A percentile compares a stretch with the other conserved stretches of the same genome.
Evolutionary conservation across 2,888 invertebrate species (phyloP).

Genomic region (Crossocerus cetratus): DNA sequence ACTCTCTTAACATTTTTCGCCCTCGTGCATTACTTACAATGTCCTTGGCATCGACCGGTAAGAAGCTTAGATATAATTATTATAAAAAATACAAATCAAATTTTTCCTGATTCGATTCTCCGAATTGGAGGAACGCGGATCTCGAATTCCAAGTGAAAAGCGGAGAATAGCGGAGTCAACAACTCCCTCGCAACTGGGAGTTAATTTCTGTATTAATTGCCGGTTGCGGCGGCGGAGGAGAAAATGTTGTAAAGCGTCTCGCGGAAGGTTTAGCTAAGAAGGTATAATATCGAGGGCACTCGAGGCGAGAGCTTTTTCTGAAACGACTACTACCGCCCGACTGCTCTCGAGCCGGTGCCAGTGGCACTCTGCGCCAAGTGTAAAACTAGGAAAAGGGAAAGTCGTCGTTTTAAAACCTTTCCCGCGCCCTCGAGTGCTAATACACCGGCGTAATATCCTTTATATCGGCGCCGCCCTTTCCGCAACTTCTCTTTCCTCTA

Average conservation of each 20-base stretch:
- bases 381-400: constrained; percentile 6
- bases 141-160: too few relatives aligned
- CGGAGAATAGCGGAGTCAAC: too few relatives aligned
- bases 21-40: constrained; percentile 57
- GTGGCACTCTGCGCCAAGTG: not conserved
- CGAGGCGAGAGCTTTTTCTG: constrained; percentile 8
- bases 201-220: too few relatives aligned
- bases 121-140: too few relatives aligned
- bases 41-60: constrained; percentile 43
- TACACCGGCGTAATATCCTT: not conserved
- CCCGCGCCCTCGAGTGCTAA: not conserved
- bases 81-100: not conserved
- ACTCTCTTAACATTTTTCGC: constrained; percentile 46
- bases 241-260: not conserved
- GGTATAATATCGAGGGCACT: constrained; percentile 3
- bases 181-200: too few relatives aligned
- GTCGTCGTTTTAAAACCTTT: not conserved
- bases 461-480: not conserved
- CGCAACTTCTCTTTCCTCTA: too few relatives aligned
- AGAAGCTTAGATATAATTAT: constrained; percentile 25
- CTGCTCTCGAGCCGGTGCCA: not conserved
- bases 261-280: not conserved
- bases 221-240: too few relatives aligned
- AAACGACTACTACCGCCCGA: not conserved
- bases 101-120: too few relatives aligned